Conservation (phyloP, 1,140 invertebrate species). For the Magallana gigas region DNA sequence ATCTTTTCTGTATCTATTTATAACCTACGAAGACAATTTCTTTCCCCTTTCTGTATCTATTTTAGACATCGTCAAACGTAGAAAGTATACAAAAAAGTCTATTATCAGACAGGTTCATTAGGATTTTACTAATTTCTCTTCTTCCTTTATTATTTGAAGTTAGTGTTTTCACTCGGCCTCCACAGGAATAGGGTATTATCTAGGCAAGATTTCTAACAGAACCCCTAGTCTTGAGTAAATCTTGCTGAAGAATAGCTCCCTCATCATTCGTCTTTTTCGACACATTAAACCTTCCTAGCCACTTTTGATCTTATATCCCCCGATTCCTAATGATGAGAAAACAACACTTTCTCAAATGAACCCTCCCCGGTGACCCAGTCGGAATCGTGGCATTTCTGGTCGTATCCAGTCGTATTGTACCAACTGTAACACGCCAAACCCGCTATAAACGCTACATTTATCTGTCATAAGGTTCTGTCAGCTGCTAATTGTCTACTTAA, state of each 20-base stretch:
- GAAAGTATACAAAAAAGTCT: background rate
- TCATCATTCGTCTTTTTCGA: constrained; percentile 25
- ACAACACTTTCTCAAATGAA: constrained; percentile 33
- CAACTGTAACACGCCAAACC: constrained; percentile 29
- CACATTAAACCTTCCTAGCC: constrained; percentile 2
- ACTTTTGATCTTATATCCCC: constrained; percentile 36
- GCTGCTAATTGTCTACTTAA: constrained; percentile 35
- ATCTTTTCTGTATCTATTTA: no score
- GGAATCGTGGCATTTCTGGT: background rate
- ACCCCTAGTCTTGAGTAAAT: constrained; percentile 4
- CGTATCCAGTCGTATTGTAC: constrained; percentile 1
- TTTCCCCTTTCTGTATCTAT: background rate
- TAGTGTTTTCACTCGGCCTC: background rate
- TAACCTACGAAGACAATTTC: background rate
- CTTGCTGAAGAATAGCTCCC: background rate
- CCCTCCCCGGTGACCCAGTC: background rate
- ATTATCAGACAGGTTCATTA: background rate
- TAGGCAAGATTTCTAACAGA: background rate
- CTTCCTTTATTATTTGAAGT: background rate
- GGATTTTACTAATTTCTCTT: background rate
- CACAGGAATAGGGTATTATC: background rate
- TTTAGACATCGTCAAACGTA: background rate
- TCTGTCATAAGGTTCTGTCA: constrained; percentile 32
- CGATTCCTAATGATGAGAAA: constrained; percentile 34
- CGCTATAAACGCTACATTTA: constrained; percentile 26